Evolutionary conservation across 1,140 invertebrate species (phyloP).

Genomic region (Platorchestia sp.): DNA sequence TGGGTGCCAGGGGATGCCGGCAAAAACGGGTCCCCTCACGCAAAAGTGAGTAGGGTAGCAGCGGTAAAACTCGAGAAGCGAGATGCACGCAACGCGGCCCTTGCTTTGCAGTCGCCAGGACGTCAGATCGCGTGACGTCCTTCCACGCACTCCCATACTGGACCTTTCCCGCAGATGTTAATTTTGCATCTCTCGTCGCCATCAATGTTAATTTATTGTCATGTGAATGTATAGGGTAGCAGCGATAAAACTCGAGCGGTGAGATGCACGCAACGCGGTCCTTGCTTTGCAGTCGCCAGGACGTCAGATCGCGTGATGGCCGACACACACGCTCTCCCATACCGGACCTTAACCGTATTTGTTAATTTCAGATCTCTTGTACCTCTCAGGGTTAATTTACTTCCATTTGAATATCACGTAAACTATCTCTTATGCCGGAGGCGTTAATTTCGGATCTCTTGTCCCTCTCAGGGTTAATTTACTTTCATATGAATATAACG

Average conservation of each 20-base stretch:
- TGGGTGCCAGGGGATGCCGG: not conserved
- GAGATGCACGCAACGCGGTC: not conserved
- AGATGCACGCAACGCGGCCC: not conserved
- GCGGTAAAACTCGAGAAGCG: not conserved
- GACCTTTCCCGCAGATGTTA: no score
- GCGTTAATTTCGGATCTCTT: no score
- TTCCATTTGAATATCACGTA: no score
- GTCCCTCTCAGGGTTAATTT: no score
- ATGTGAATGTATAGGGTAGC: not conserved
- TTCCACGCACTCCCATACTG: not conserved
- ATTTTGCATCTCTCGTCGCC: no score
- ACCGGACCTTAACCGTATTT: no score
- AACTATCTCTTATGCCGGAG: no score
- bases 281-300: not conserved
- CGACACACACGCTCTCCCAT: not conserved
- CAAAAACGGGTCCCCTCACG: not conserved
- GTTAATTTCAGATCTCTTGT: no score
- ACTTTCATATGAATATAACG: no score
- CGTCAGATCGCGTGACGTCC: not conserved
- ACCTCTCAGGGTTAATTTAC: no score
- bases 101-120: not conserved
- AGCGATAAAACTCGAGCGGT: not conserved
- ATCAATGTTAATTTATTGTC: no score
- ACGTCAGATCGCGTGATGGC: not conserved
- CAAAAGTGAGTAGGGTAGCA: not conserved